Conservation (phyloP, 2,113 vertebrate genomes). For the Oreocharis arfaki region DNA sequence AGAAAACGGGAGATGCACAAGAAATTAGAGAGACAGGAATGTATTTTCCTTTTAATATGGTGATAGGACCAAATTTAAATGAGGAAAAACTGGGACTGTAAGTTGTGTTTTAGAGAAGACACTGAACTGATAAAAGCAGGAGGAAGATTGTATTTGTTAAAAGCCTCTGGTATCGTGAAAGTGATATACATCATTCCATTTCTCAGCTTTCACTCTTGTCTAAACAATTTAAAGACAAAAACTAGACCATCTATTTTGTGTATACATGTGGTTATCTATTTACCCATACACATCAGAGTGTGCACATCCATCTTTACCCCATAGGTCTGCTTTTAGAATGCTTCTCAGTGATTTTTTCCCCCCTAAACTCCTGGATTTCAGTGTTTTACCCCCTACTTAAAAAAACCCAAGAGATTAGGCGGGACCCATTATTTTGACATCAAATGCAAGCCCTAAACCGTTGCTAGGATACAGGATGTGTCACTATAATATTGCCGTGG, state of each 20-base stretch:
- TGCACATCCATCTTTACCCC: background rate
- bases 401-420: slow-evolving; percentile 18
- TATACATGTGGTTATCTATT: background rate
- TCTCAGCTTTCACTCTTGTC: slow-evolving; percentile 8
- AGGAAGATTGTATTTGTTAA: slow-evolving; percentile 26
- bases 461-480: slow-evolving; percentile 63
- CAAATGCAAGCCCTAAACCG: slow-evolving; percentile 43
- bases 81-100: background rate
- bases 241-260: background rate
- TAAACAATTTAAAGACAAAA: slow-evolving; percentile 32
- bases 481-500: background rate
- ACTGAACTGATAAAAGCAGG: slow-evolving; percentile 15
- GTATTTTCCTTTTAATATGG: background rate
- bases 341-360: background rate
- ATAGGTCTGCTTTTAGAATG: background rate
- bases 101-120: background rate
- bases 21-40: background rate
- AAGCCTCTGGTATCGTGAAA: slow-evolving; percentile 18
- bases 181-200: slow-evolving; percentile 17
- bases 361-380: background rate
- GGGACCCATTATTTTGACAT: slow-evolving; percentile 55
- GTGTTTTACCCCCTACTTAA: slow-evolving; percentile 21
- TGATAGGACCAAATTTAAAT: background rate
- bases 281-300: background rate
- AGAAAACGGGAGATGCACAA: background rate